phyloP scores from a whole-genome alignment of 35 echinoderm and acorn worm genomes.

The Apostichopus parvimensis region DNA sequence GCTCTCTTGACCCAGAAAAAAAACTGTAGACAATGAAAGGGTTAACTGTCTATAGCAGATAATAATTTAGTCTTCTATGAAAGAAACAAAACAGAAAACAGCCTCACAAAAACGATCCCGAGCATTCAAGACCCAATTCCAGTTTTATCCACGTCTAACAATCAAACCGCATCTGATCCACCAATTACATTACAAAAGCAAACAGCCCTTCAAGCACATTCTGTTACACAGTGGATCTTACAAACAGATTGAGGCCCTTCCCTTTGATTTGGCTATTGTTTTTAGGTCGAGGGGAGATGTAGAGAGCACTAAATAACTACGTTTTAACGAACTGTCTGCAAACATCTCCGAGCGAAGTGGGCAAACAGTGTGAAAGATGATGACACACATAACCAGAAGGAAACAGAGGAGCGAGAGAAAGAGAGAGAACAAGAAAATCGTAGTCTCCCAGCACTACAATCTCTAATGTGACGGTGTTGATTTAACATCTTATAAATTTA shows the following conservation, averaged over 20 bases:
- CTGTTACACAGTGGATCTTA: neutral
- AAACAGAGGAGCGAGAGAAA: neutral
- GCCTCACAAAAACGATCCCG: neutral
- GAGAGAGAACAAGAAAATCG: too few species aligned
- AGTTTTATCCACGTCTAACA: neutral
- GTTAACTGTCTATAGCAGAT: too few species aligned
- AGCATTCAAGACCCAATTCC: neutral
- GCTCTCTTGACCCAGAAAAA: too few species aligned
- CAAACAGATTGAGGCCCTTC: slow-evolving; percentile 1
- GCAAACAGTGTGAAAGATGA: slow-evolving; percentile 5
- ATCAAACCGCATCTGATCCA: neutral
- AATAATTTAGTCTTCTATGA: too few species aligned
- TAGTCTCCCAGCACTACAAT: neutral
- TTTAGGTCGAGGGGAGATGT: slow-evolving; percentile 40
- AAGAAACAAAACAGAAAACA: too few species aligned
- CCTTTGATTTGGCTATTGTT: slow-evolving; percentile 31
- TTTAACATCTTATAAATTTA: neutral
- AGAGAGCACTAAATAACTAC: neutral
- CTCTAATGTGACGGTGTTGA: neutral
- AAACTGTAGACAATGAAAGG: too few species aligned
- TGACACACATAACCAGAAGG: neutral
- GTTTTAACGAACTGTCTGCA: slow-evolving; percentile 18
- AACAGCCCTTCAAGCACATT: slow-evolving; percentile 20
- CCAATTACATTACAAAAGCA: neutral
- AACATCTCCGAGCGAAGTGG: neutral